Percentiles rank a stretch among this genome's conserved stretches.
phyloP scores from a whole-genome alignment of 2,888 invertebrate species.

The Zelleria hepariella region DNA sequence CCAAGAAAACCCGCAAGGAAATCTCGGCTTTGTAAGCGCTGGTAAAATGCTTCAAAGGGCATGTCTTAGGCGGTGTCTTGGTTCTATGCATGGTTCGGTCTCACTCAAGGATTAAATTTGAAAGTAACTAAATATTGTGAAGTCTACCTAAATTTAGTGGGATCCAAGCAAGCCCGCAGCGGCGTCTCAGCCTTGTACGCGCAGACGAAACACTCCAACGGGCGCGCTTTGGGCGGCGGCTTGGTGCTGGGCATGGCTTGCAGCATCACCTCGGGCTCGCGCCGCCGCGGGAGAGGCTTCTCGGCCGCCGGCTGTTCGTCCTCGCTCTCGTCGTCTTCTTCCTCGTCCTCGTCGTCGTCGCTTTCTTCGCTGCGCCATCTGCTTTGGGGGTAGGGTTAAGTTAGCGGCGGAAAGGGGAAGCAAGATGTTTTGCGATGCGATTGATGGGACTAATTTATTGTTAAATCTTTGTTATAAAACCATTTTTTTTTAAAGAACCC shows the following conservation, averaged over 20 bases:
- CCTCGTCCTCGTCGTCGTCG: conserved; percentile 15
- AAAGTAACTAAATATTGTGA: not conserved
- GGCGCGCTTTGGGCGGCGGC: conserved; percentile 32
- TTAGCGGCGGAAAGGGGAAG: too few species aligned
- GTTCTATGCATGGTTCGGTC: too few species aligned
- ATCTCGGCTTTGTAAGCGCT: too few species aligned
- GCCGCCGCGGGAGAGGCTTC: not conserved
- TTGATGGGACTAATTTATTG: not conserved
- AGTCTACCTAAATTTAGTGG: conserved; percentile 49
- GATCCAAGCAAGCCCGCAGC: conserved; percentile 50
- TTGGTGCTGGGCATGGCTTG: not conserved
- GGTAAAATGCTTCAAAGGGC: too few species aligned
- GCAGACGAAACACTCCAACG: conserved; percentile 57
- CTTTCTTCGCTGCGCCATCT: conserved; percentile 17
- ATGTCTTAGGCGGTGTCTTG: too few species aligned
- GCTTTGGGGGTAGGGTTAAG: too few species aligned
- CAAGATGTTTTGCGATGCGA: too few species aligned
- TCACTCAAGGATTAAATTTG: too few species aligned
- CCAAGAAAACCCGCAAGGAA: too few species aligned
- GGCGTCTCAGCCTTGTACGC: conserved; percentile 48
- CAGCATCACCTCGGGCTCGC: not conserved
- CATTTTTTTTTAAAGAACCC: too few species aligned
- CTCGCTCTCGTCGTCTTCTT: conserved; percentile 41
- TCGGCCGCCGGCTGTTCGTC: conserved; percentile 17
- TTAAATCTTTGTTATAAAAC: too few species aligned